These are phyloP conservation scores for Apotomis capreana DNA, from an alignment of 2,888 invertebrate species.

Conservation along the genomic window DNA sequence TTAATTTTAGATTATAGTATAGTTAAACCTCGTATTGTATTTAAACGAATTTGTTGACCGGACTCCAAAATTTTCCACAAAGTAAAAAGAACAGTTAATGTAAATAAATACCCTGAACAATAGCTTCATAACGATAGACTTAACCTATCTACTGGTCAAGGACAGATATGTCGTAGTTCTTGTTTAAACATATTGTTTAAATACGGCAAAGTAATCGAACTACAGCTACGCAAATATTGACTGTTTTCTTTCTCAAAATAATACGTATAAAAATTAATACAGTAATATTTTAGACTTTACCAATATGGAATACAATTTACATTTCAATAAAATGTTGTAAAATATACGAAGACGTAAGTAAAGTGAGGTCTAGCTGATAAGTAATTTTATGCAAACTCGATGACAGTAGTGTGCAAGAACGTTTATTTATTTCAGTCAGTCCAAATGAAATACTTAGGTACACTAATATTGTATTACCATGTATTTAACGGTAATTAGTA, in stretches of 20 bases:
- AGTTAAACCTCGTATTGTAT: not conserved
- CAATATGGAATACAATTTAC: not conserved
- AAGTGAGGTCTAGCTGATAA: too few relatives aligned
- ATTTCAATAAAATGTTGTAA: not conserved
- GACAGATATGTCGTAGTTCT: not conserved
- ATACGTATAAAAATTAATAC: not conserved
- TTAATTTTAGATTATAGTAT: not conserved
- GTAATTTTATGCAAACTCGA: too few relatives aligned
- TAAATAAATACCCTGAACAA: slow-evolving; percentile 20
- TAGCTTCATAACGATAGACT: slow-evolving; percentile 8
- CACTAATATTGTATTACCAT: too few relatives aligned
- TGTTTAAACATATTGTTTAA: slow-evolving; percentile 4
- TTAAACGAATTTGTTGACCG: not conserved
- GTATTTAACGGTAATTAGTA: too few relatives aligned
- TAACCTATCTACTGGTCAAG: slow-evolving; percentile 16
- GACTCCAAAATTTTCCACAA: not conserved
- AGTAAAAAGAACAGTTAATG: not conserved
- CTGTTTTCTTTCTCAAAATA: not conserved
- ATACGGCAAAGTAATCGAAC: not conserved
- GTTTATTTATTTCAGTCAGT: too few relatives aligned
- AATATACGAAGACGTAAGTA: not conserved
- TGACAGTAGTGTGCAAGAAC: too few relatives aligned
- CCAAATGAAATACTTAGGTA: too few relatives aligned
- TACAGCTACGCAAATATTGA: slow-evolving; percentile 8
- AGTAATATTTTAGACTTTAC: not conserved